A percentile compares a stretch with the other conserved stretches of the same genome.
These are phyloP conservation scores for Macrosteles quadrilineatus DNA, from an alignment of 1,140 invertebrate genomes.

Conservation along the genomic window DNA sequence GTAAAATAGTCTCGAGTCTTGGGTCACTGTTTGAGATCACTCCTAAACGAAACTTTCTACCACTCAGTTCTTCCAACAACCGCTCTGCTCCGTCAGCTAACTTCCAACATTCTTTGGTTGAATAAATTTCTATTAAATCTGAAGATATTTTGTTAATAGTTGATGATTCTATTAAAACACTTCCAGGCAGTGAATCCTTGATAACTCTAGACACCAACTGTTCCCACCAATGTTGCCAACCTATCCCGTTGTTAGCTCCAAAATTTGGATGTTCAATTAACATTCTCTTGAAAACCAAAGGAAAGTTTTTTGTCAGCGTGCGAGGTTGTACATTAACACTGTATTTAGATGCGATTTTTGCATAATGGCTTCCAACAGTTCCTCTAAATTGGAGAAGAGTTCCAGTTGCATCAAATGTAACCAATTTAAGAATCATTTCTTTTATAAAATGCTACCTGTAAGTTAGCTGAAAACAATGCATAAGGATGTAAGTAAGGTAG, in stretches of 20 bases:
- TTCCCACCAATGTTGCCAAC: conserved; percentile 81
- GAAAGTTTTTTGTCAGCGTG: conserved; percentile 63
- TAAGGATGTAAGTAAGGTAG: no score
- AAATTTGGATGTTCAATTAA: conserved; percentile 75
- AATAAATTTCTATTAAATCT: conserved; percentile 63
- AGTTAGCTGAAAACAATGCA: no score
- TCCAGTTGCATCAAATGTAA: conserved; percentile 88
- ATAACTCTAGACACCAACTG: conserved; percentile 28
- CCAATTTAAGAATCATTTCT: conserved; percentile 48
- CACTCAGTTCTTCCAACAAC: conserved; percentile 61
- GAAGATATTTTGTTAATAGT: conserved; percentile 59
- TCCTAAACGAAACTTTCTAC: conserved; percentile 60
- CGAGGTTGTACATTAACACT: conserved; percentile 63
- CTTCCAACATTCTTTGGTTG: conserved; percentile 70
- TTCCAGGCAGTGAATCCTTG: conserved; percentile 25
- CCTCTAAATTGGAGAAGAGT: conserved; percentile 73
- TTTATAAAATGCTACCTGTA: no score
- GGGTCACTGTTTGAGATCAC: conserved; percentile 90
- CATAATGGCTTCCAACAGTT: conserved; percentile 73
- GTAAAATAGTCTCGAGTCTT: conserved; percentile 67
- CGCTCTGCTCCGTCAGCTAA: conserved; percentile 62
- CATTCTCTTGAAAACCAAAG: conserved; percentile 61
- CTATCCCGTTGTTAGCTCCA: conserved; percentile 65
- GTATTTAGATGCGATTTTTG: conserved; percentile 63
- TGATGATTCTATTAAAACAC: conserved; percentile 43